Evolutionary conservation across 2,797 vertebrate genomes (phyloP).

Genomic region (Dendrocincla fuliginosa): DNA sequence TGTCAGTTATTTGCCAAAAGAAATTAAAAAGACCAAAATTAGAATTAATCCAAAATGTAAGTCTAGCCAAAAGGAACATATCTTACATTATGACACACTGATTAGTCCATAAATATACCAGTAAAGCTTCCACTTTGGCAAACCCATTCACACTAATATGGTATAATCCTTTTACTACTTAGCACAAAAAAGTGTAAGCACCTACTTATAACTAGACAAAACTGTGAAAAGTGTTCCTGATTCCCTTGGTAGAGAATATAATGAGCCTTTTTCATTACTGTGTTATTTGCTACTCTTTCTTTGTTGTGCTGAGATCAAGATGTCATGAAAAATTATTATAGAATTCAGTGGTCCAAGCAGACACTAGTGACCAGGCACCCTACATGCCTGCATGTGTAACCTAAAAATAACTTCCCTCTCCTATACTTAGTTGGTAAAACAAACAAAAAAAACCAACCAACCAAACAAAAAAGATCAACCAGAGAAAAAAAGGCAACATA

Average conservation of each 20-base stretch:
- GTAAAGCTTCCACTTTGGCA: neutral
- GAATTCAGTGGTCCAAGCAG: neutral
- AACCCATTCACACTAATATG: neutral
- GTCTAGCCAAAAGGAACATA: neutral
- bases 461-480: no score
- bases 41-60: neutral
- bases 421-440: neutral
- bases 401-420: neutral
- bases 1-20: neutral
- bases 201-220: neutral
- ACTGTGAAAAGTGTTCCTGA: neutral
- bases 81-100: neutral
- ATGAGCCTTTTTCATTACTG: neutral
- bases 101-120: neutral
- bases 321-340: neutral
- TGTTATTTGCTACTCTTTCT: neutral
- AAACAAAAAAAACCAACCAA: no score
- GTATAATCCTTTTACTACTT: neutral
- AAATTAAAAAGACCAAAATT: neutral
- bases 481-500: neutral
- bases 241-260: neutral
- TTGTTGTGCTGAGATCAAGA: neutral
- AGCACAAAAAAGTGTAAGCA: neutral
- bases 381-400: neutral
- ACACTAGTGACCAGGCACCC: neutral